Evolutionary conservation across 2,888 invertebrate species (phyloP).

Genomic region (Trachelus iudaicus): DNA sequence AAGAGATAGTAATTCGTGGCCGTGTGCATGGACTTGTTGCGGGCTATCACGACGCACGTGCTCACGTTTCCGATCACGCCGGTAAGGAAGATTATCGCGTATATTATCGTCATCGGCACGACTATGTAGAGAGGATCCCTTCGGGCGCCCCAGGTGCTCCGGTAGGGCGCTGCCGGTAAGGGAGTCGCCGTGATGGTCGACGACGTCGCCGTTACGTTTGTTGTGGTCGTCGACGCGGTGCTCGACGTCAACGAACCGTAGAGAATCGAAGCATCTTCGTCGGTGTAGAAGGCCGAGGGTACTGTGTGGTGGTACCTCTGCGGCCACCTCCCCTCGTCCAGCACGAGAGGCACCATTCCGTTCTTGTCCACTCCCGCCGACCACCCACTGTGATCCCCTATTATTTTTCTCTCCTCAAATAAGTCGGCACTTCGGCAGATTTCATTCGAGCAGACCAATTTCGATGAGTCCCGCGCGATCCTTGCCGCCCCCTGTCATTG

Average conservation of each 20-base stretch:
- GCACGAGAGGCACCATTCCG: not conserved
- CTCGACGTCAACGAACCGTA: not conserved
- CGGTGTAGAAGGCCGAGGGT: slow-evolving; percentile 3
- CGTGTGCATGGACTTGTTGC: slow-evolving; percentile 84
- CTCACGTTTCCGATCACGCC: slow-evolving; percentile 85
- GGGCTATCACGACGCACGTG: slow-evolving; percentile 85
- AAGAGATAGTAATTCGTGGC: slow-evolving; percentile 93
- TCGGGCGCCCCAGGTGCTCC: not conserved
- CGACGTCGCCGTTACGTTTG: slow-evolving; percentile 75
- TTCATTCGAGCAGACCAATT: too few relatives aligned
- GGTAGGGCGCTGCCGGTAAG: slow-evolving; percentile 74
- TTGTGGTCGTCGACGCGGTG: slow-evolving; percentile 62
- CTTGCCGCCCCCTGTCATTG: too few relatives aligned
- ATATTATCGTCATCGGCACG: slow-evolving; percentile 74
- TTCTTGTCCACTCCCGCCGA: too few relatives aligned
- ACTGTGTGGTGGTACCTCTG: slow-evolving; percentile 12
- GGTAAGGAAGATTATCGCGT: slow-evolving; percentile 81
- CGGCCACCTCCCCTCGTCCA: slow-evolving; percentile 16
- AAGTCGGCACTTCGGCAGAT: too few relatives aligned
- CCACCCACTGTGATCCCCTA: too few relatives aligned
- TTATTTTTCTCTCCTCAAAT: too few relatives aligned
- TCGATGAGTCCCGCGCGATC: too few relatives aligned
- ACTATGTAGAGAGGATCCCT: slow-evolving; percentile 70
- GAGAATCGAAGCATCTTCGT: slow-evolving; percentile 6
- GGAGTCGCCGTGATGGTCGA: slow-evolving; percentile 79